phyloP scores from a whole-genome alignment of 2,888 invertebrate species.

The Psylliodes chrysocephalus region DNA sequence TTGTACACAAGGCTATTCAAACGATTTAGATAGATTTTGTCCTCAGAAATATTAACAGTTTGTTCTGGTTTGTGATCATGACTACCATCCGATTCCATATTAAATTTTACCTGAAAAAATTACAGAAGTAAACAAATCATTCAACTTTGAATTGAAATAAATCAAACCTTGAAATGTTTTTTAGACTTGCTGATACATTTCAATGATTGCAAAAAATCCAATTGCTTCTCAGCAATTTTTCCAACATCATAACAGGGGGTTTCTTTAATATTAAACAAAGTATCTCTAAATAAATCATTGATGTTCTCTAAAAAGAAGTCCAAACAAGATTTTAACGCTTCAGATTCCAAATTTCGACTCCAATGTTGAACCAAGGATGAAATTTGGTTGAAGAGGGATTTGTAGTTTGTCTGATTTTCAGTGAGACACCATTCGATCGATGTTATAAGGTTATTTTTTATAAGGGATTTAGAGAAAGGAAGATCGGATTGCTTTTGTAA shows the following conservation, averaged over 20 bases:
- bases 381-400: slow-evolving; percentile 66
- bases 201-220: slow-evolving; percentile 65
- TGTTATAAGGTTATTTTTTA: slow-evolving; percentile 63
- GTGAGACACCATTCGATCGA: slow-evolving; percentile 65
- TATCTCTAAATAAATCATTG: slow-evolving; percentile 55
- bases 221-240: slow-evolving; percentile 58
- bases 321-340: slow-evolving; percentile 59
- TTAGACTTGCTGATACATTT: slow-evolving; percentile 62
- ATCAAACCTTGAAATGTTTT: slow-evolving; percentile 64
- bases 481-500: slow-evolving; percentile 65
- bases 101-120: slow-evolving; percentile 33
- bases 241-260: slow-evolving; percentile 44
- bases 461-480: slow-evolving; percentile 62
- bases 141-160: background rate
- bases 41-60: slow-evolving; percentile 26
- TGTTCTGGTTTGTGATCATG: slow-evolving; percentile 28
- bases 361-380: slow-evolving; percentile 69
- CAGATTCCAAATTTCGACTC: slow-evolving; percentile 63
- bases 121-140: background rate
- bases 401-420: slow-evolving; percentile 61
- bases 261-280: slow-evolving; percentile 51
- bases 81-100: slow-evolving; percentile 32
- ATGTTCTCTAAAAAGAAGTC: slow-evolving; percentile 63
- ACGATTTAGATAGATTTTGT: slow-evolving; percentile 62
- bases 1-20: slow-evolving; percentile 65